A percentile compares a stretch with the other conserved stretches of the same genome.
Conservation (phyloP, 2,888 invertebrate species). For the Dasysyrphus tricinctus region DNA sequence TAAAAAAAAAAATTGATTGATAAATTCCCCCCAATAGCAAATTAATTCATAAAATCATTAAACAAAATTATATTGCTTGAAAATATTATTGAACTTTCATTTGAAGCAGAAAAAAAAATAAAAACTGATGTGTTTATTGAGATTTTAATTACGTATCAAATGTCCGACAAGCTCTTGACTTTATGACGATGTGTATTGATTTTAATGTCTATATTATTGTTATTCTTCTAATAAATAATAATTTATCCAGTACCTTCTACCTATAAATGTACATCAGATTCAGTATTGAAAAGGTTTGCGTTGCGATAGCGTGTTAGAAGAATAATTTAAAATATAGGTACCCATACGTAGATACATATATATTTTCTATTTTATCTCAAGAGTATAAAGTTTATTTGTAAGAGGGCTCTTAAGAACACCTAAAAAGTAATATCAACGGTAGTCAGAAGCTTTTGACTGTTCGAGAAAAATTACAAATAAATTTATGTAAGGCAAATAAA, state of each 20-base stretch:
- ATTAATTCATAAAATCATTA: conserved; percentile 17
- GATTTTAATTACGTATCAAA: conserved; percentile 28
- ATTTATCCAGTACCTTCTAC: not conserved
- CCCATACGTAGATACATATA: not conserved
- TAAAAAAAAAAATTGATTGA: not conserved
- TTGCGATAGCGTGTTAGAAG: not conserved
- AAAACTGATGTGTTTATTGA: conserved; percentile 12
- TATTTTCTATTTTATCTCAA: not conserved
- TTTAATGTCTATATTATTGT: conserved; percentile 19
- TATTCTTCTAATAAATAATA: not conserved
- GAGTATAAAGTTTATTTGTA: not conserved
- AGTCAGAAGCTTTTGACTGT: conserved; percentile 11
- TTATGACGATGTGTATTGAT: conserved; percentile 16
- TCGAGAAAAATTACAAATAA: not conserved
- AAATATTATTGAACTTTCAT: conserved; percentile 54
- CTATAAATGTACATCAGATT: not conserved
- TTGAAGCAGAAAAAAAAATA: not conserved
- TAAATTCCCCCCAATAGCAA: not conserved
- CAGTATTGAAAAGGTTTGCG: not conserved
- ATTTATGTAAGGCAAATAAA: conserved; percentile 2
- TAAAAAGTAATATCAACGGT: conserved; percentile 11
- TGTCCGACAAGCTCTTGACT: conserved; percentile 27
- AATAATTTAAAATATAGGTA: not conserved
- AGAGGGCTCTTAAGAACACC: not conserved
- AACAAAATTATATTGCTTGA: conserved; percentile 31